Evolutionary conservation across 64 coral and sea anemone genomes (phyloP).

Genomic region (Orbicella faveolata): DNA sequence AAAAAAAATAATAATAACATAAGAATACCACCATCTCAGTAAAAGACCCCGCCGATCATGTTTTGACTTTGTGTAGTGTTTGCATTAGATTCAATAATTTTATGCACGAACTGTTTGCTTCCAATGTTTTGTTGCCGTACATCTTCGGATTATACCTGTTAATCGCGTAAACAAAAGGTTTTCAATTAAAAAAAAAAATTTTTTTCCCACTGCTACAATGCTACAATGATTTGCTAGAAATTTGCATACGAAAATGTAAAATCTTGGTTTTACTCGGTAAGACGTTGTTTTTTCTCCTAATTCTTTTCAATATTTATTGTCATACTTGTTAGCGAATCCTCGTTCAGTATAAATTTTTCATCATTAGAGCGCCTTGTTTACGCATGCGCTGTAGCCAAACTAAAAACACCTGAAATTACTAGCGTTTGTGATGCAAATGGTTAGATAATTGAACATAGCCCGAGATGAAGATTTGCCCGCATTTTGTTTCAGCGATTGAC

Average conservation of each 20-base stretch:
- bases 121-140: not conserved
- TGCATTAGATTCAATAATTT: conserved; percentile 17
- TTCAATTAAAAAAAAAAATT: not conserved
- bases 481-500: not conserved
- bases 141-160: not conserved
- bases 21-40: not conserved
- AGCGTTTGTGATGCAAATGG: not conserved
- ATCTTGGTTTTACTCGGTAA: not conserved
- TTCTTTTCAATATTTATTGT: not conserved
- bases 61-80: conserved; percentile 5
- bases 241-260: not conserved
- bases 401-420: conserved; percentile 10
- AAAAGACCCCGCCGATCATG: not conserved
- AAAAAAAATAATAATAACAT: not conserved
- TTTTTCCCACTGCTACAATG: not conserved
- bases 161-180: conserved; percentile 9
- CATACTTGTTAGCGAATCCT: not conserved
- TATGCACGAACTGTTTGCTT: not conserved
- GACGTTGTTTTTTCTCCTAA: not conserved
- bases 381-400: conserved; percentile 2
- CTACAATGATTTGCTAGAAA: not conserved
- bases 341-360: conserved; percentile 16
- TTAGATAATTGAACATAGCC: not conserved
- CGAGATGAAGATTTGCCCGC: not conserved
- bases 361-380: not conserved